Percentiles rank a stretch among this genome's conserved stretches.
phyloP scores from a whole-genome alignment of 2,113 vertebrate genomes.

The Aptenodytes forsteri region DNA sequence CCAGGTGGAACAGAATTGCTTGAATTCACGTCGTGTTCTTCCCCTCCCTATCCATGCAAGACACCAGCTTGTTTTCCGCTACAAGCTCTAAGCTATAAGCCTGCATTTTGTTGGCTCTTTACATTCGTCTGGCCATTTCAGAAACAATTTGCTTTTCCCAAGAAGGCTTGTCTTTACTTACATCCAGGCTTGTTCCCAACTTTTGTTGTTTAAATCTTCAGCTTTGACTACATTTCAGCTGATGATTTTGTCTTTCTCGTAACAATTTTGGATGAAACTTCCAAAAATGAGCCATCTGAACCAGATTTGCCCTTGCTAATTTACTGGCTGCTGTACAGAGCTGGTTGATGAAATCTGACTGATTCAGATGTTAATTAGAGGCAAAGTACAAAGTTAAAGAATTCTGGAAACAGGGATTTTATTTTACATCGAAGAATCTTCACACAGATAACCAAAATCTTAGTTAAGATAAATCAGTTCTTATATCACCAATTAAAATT shows the following conservation, averaged over 20 bases:
- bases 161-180: not conserved
- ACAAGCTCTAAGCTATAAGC: not conserved
- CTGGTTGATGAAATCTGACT: not conserved
- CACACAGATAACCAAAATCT: not conserved
- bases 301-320: conserved; percentile 4
- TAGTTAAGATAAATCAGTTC: not conserved
- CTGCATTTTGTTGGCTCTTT: not conserved
- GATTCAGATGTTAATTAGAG: not conserved
- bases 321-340: not conserved
- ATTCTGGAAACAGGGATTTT: not conserved
- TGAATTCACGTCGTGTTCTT: not conserved
- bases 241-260: not conserved
- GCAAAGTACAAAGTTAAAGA: not conserved
- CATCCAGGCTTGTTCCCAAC: not conserved
- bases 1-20: not conserved
- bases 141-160: not conserved
- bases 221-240: not conserved
- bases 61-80: not conserved
- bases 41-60: not conserved
- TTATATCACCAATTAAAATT: not conserved
- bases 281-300: conserved; percentile 25
- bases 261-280: not conserved
- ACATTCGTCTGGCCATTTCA: not conserved
- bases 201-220: not conserved
- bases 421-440: not conserved